Conservation (phyloP, 2,888 invertebrate species). For the Euzetes globulus region DNA sequence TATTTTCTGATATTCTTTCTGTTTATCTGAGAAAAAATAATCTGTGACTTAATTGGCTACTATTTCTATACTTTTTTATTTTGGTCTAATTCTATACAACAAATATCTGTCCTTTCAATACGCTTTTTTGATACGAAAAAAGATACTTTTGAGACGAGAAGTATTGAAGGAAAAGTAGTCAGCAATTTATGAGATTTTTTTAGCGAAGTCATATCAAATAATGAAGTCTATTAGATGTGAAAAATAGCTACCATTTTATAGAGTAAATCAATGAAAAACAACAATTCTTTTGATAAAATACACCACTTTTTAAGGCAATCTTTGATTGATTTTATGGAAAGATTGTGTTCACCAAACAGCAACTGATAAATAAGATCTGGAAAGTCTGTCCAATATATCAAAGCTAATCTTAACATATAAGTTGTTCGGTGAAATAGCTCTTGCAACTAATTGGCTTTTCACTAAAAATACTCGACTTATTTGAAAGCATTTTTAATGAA, state of each 20-base stretch:
- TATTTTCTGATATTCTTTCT: neutral
- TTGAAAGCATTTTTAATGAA: no score
- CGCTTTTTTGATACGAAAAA: neutral
- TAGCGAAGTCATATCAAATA: conserved; percentile 3
- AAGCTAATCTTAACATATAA: no score
- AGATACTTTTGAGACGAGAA: neutral
- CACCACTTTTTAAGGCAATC: no score
- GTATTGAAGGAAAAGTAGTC: neutral
- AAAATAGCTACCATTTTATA: neutral
- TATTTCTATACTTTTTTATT: neutral
- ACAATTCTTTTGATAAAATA: neutral
- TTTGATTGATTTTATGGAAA: no score
- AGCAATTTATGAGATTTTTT: neutral
- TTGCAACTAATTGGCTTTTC: no score
- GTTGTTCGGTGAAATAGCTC: no score
- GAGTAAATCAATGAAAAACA: conserved; percentile 8
- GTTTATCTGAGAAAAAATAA: neutral
- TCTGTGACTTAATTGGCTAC: neutral
- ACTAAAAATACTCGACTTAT: no score
- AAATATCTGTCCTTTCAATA: neutral
- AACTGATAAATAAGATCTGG: no score
- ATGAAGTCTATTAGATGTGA: conserved; percentile 5
- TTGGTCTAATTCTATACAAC: neutral
- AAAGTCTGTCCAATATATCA: no score
- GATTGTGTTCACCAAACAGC: no score